phyloP scores from a whole-genome alignment of 1,140 invertebrate genomes.

The Lepidurus couesii region DNA sequence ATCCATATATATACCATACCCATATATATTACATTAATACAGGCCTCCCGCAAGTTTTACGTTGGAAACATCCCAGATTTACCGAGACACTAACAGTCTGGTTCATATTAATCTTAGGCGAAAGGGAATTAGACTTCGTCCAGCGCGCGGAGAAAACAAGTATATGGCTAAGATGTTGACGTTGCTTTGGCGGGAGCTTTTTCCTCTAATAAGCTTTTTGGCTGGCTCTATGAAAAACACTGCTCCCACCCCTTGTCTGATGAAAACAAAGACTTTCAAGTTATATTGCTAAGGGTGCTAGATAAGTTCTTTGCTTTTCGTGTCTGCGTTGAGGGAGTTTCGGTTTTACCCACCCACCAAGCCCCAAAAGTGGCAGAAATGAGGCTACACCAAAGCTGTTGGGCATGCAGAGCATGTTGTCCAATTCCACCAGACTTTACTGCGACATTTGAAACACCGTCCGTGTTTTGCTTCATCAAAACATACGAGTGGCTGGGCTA shows the following conservation, averaged over 20 bases:
- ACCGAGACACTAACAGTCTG: not conserved
- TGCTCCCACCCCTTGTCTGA: not conserved
- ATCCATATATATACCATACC: not conserved
- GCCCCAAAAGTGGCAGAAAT: slow-evolving; percentile 2
- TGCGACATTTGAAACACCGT: slow-evolving; percentile 18
- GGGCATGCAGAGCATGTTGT: slow-evolving; percentile 20
- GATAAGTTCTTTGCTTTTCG: not conserved
- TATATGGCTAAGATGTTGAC: not conserved
- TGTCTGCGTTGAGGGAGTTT: not conserved
- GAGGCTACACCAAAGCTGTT: not conserved
- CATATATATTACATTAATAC: not conserved
- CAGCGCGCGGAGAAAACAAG: not conserved
- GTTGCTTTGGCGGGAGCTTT: not conserved
- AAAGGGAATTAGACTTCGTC: not conserved
- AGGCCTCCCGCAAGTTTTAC: not conserved
- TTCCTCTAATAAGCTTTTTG: slow-evolving; percentile 10
- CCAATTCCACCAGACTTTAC: slow-evolving; percentile 13
- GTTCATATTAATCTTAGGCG: not conserved
- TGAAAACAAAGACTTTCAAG: slow-evolving; percentile 8
- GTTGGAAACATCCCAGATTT: not conserved
- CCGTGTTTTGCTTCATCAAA: slow-evolving; percentile 22
- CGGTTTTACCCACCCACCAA: not conserved
- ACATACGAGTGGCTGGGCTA: not conserved
- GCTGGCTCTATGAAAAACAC: not conserved
- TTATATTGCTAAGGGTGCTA: slow-evolving; percentile 9